Evolutionary conservation across 1,140 invertebrate genomes (phyloP).

Genomic region (Formica selysi): DNA sequence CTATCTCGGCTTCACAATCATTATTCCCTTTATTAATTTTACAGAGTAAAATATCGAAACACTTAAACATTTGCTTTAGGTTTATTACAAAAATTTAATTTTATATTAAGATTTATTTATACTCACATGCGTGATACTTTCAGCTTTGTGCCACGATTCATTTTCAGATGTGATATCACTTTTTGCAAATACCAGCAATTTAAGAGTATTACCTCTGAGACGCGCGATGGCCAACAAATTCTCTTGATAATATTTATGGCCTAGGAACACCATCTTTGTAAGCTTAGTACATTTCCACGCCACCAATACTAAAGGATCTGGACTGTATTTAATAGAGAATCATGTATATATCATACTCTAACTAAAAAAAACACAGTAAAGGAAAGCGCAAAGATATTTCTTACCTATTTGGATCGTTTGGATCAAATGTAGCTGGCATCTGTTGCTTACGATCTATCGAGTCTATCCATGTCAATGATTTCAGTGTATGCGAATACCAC

Average conservation of each 20-base stretch:
- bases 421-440: conserved; percentile 75
- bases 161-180: conserved; percentile 83
- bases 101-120: neutral
- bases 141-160: conserved; percentile 74
- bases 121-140: conserved; percentile 80
- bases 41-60: neutral
- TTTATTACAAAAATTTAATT: neutral
- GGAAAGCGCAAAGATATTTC: conserved; percentile 11
- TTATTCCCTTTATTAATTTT: neutral
- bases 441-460: conserved; percentile 83
- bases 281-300: conserved; percentile 92
- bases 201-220: conserved; percentile 88
- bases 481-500: conserved; percentile 88
- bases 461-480: conserved; percentile 91
- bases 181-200: conserved; percentile 89
- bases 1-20: neutral
- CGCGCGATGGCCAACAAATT: conserved; percentile 91
- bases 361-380: neutral
- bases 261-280: conserved; percentile 88
- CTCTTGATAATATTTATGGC: conserved; percentile 89
- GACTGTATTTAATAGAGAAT: conserved; percentile 78
- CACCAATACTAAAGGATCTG: conserved; percentile 91
- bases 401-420: conserved; percentile 78
- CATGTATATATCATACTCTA: conserved; percentile 36
- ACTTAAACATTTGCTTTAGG: neutral